These are phyloP conservation scores for Zosterops hypoxanthus DNA, from an alignment of 2,113 vertebrate genomes.

Conservation along the genomic window DNA sequence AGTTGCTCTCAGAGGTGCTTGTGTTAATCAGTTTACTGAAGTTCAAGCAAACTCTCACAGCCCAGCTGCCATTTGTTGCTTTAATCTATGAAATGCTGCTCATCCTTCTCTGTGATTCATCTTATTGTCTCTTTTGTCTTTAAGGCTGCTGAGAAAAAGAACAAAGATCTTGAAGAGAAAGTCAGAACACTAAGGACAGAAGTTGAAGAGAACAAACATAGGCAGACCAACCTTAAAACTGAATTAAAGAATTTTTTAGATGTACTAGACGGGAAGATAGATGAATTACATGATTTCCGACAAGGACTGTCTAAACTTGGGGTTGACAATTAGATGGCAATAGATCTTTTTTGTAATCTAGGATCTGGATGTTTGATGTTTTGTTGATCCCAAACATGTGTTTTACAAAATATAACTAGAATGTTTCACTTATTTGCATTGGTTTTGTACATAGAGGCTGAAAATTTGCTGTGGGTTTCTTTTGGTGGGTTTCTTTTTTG, in stretches of 20 bases:
- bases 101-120: neutral
- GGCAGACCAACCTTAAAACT: constrained; percentile 88
- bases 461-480: constrained; percentile 39
- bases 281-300: constrained; percentile 94
- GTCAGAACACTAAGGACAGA: constrained; percentile 83
- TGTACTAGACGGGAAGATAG: constrained; percentile 92
- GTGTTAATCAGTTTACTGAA: neutral
- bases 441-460: constrained; percentile 68
- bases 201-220: constrained; percentile 84
- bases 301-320: constrained; percentile 92
- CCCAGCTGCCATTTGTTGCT: neutral
- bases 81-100: neutral
- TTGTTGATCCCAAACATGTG: constrained; percentile 68
- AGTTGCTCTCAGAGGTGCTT: neutral
- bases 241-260: constrained; percentile 95
- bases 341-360: constrained; percentile 58
- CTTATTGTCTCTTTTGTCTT: constrained; percentile 32
- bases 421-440: constrained; percentile 55
- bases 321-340: constrained; percentile 82
- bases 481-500: neutral
- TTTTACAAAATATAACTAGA: constrained; percentile 62
- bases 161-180: constrained; percentile 86
- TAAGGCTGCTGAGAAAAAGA: constrained; percentile 88
- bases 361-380: constrained; percentile 53
- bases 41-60: neutral